phyloP scores from a whole-genome alignment of 2,797 vertebrate genomes.

The Rachycentron canadum region DNA sequence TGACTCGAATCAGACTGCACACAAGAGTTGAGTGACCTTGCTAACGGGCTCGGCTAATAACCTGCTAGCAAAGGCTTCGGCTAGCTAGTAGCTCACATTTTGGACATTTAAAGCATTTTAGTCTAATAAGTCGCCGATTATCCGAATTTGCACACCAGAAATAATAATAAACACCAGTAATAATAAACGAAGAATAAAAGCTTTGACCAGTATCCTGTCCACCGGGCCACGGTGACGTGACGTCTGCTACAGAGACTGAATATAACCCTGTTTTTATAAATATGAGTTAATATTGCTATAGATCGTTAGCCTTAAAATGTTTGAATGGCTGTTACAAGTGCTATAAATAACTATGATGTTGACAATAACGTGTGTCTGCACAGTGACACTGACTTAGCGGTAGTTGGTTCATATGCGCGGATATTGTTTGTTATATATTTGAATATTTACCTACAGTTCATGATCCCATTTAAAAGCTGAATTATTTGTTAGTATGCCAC shows the following conservation, averaged over 20 bases:
- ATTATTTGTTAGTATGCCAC: neutral
- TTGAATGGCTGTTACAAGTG: neutral
- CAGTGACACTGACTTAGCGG: neutral
- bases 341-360: neutral
- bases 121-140: accelerated
- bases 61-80: slow-evolving; percentile 35
- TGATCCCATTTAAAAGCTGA: neutral
- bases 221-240: neutral
- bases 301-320: neutral
- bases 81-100: neutral
- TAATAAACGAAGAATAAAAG: neutral
- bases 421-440: neutral
- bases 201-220: too few species aligned
- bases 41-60: slow-evolving; percentile 54
- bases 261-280: neutral
- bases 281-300: too few species aligned
- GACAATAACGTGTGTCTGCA: neutral
- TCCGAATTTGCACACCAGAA: accelerated
- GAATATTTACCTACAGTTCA: neutral
- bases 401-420: neutral
- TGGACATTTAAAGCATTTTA: neutral
- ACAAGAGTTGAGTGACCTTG: slow-evolving; percentile 69
- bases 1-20: accelerated
- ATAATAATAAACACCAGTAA: too few species aligned
- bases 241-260: neutral